Conservation (phyloP, 1,140 invertebrate genomes). For the Drosophila bocqueti region DNA sequence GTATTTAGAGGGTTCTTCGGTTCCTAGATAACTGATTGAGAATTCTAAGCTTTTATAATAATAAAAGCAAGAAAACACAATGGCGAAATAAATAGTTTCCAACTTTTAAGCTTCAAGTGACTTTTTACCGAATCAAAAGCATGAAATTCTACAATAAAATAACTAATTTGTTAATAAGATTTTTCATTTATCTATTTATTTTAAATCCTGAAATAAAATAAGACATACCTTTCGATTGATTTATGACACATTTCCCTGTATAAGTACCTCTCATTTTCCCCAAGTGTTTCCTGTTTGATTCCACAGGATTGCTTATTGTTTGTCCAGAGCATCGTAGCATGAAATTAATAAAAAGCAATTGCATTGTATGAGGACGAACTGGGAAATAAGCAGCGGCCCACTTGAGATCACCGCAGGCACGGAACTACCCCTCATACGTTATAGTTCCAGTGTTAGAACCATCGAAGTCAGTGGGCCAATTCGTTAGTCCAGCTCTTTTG, state of each 20-base stretch:
- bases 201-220: no score
- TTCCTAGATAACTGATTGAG: no score
- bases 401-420: conserved; percentile 32
- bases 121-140: no score
- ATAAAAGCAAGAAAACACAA: no score
- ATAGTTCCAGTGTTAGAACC: conserved; percentile 8
- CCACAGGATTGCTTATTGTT: conserved; percentile 57
- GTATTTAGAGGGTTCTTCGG: background rate
- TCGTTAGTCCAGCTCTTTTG: conserved; percentile 14
- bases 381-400: conserved; percentile 58
- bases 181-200: no score
- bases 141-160: no score
- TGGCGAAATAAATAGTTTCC: no score
- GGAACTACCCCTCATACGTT: conserved; percentile 7
- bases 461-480: conserved; percentile 11
- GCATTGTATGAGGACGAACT: conserved; percentile 49
- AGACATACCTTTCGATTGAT: background rate
- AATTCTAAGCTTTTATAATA: no score
- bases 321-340: conserved; percentile 65
- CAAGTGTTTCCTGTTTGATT: background rate
- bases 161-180: no score
- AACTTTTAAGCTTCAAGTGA: no score
- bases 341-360: conserved; percentile 82
- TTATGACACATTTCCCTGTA: background rate
- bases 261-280: background rate